These are phyloP conservation scores for Vanessa tameamea DNA, from an alignment of 1,140 invertebrate species.

Conservation along the genomic window DNA sequence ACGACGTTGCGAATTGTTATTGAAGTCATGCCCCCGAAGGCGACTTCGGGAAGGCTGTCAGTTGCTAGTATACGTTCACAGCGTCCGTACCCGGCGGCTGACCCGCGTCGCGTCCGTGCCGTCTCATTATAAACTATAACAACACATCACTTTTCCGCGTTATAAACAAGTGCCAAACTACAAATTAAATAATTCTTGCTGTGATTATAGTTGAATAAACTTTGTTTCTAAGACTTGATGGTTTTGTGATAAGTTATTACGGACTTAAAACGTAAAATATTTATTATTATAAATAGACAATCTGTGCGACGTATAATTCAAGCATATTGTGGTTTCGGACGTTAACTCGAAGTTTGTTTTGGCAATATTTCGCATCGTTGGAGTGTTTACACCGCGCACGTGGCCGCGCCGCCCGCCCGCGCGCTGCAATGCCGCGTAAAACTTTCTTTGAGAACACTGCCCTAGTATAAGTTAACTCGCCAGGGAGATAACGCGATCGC, in stretches of 20 bases:
- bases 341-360: conserved; percentile 47
- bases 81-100: conserved; percentile 71
- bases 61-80: conserved; percentile 77
- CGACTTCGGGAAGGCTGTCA: conserved; percentile 80
- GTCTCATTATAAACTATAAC: conserved; percentile 57
- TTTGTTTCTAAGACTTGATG: conserved; percentile 39
- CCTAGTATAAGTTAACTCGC: conserved; percentile 56
- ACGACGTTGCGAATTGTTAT: conserved; percentile 81
- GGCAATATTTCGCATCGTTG: conserved; percentile 38
- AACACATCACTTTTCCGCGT: conserved; percentile 50
- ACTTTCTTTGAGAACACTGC: conserved; percentile 72
- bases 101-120: conserved; percentile 54
- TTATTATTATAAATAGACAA: conserved; percentile 22
- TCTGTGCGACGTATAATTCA: conserved; percentile 31
- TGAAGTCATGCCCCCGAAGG: conserved; percentile 80
- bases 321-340: conserved; percentile 37
- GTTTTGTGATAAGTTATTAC: conserved; percentile 40
- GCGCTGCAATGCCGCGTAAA: conserved; percentile 73
- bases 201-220: conserved; percentile 60
- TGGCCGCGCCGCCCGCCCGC: conserved; percentile 64
- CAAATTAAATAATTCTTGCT: conserved; percentile 42
- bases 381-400: conserved; percentile 76
- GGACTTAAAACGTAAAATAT: conserved; percentile 30
- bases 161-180: conserved; percentile 68
- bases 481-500: conserved; percentile 49